Conservation (phyloP, 2,888 invertebrate species). For the Cephus runcator region DNA sequence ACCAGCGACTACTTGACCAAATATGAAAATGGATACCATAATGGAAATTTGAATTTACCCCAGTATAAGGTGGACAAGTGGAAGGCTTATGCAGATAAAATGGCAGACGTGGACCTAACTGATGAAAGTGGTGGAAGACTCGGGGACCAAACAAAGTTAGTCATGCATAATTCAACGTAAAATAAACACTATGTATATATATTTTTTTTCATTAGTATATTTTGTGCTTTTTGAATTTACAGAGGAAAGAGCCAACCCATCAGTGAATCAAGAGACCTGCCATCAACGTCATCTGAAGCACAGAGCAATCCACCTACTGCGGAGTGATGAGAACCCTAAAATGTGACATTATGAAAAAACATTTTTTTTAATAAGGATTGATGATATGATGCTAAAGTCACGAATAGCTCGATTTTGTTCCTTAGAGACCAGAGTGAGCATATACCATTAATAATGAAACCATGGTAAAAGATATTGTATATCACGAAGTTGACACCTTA, state of each 20-base stretch:
- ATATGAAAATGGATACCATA: constrained; percentile 55
- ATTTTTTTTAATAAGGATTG: not conserved
- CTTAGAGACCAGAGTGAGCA: not conserved
- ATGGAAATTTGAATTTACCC: constrained; percentile 42
- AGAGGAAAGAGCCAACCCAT: constrained; percentile 33
- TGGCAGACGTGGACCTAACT: constrained; percentile 26
- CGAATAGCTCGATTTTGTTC: not conserved
- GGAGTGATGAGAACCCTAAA: constrained; percentile 20
- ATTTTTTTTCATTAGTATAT: not conserved
- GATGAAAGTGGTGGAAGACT: constrained; percentile 32
- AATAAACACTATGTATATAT: not conserved
- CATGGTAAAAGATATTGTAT: not conserved
- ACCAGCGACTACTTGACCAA: constrained; percentile 36
- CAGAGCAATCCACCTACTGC: constrained; percentile 33
- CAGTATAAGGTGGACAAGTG: constrained; percentile 35
- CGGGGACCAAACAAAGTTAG: constrained; percentile 44
- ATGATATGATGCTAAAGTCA: not conserved
- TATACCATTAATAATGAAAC: not conserved
- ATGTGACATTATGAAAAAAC: not conserved
- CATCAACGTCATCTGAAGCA: constrained; percentile 36
- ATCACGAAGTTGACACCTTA: not conserved
- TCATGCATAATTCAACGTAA: not conserved
- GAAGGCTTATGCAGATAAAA: constrained; percentile 36
- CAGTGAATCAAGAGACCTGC: constrained; percentile 37
- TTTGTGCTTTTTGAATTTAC: constrained; percentile 1